phyloP scores from a whole-genome alignment of 2,888 invertebrate genomes.

The Calameuta idolon region DNA sequence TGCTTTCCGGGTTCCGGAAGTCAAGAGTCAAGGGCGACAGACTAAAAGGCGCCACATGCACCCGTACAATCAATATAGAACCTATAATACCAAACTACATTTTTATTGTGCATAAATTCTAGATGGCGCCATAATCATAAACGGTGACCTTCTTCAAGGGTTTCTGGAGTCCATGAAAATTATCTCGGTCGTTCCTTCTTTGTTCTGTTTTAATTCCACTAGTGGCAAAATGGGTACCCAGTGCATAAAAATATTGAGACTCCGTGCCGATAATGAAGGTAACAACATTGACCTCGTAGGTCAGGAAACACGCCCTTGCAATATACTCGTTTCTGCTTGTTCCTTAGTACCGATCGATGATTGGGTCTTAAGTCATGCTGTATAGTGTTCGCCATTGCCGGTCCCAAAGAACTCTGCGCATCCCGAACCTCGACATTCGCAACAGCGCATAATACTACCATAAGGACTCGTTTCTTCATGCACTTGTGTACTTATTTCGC shows the following conservation, averaged over 20 bases:
- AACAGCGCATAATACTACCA: not conserved
- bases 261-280: slow-evolving; percentile 54
- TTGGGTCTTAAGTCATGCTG: not conserved
- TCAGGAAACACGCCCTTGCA: slow-evolving; percentile 52
- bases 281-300: slow-evolving; percentile 58
- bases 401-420: not conserved
- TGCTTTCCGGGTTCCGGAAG: slow-evolving; percentile 26
- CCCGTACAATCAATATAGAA: slow-evolving; percentile 59
- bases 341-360: not conserved
- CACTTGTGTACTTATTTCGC: slow-evolving; percentile 51
- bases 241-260: not conserved
- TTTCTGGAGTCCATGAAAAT: not conserved
- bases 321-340: slow-evolving; percentile 38
- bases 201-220: not conserved
- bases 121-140: not conserved
- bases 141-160: not conserved
- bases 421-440: not conserved
- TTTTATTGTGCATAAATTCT: not conserved
- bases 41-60: slow-evolving; percentile 59
- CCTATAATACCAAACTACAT: not conserved
- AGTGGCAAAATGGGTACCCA: not conserved
- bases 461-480: not conserved
- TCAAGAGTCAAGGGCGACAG: slow-evolving; percentile 60
- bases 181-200: not conserved
- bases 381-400: not conserved